Evolutionary conservation across 2,888 invertebrate species (phyloP).

Genomic region (Lasiommata megera): DNA sequence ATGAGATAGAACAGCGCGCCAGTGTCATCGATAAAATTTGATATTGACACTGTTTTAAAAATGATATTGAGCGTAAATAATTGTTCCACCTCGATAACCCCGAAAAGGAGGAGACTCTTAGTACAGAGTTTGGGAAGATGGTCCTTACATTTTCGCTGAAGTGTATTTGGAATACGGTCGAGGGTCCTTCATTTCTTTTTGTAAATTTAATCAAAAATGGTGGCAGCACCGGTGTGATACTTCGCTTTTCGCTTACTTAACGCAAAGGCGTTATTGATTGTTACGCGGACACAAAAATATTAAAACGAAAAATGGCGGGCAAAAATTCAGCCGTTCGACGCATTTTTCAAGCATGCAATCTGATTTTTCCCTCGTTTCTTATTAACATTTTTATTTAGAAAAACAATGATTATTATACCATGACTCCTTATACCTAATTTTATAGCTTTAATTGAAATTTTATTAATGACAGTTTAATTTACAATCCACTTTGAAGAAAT

Average conservation of each 20-base stretch:
- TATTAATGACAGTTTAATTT: too few relatives aligned
- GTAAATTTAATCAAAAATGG: conserved; percentile 1
- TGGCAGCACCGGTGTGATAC: background rate
- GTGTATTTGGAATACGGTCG: background rate
- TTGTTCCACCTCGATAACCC: background rate
- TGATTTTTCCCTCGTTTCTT: too few relatives aligned
- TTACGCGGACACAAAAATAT: too few relatives aligned
- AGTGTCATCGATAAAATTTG: background rate
- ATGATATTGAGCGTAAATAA: conserved; percentile 8
- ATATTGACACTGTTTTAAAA: background rate
- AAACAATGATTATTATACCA: too few relatives aligned
- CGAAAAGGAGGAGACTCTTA: background rate
- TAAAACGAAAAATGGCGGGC: background rate
- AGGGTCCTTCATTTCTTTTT: conserved; percentile 1
- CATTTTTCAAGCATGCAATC: too few relatives aligned
- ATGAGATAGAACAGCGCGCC: conserved; percentile 1
- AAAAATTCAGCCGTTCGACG: too few relatives aligned
- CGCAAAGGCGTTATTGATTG: too few relatives aligned
- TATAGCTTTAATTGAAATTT: too few relatives aligned
- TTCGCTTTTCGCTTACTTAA: background rate
- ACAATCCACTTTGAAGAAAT: too few relatives aligned
- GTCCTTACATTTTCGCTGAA: conserved; percentile 17
- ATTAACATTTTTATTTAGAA: too few relatives aligned
- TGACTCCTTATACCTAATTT: too few relatives aligned
- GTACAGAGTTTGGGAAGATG: background rate